phyloP scores from a whole-genome alignment of 2,113 vertebrate genomes.

The Pseudolaguvia tuberculata region DNA sequence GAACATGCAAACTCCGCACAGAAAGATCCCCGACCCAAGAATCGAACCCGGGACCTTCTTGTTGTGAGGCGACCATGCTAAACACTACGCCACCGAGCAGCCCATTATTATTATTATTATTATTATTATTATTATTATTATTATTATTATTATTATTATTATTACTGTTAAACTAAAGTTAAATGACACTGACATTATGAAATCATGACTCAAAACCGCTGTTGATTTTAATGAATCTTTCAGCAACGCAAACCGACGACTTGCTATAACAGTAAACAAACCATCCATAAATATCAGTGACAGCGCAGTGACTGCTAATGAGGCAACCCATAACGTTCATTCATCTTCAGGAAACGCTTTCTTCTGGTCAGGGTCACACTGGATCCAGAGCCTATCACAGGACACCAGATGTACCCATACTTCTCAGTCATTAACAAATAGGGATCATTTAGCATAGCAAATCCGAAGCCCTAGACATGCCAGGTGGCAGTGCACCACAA shows the following conservation, averaged over 20 bases:
- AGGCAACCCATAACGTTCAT: constrained; percentile 16
- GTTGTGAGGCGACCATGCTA: no score
- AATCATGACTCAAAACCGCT: not conserved
- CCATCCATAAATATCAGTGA: not conserved
- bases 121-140: not conserved
- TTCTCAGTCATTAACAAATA: constrained; percentile 15
- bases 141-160: not conserved
- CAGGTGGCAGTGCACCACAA: no score
- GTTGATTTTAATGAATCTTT: not conserved
- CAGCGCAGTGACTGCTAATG: constrained; percentile 7
- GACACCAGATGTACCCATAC: not conserved
- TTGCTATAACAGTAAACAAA: constrained; percentile 3
- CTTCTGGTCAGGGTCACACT: not conserved
- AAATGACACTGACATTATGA: not conserved
- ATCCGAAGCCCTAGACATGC: no score
- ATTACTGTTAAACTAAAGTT: not conserved
- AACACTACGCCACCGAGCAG: no score
- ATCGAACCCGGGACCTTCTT: no score
- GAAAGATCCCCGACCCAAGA: no score
- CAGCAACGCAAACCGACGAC: not conserved
- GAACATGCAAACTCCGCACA: no score
- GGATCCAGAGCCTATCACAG: not conserved
- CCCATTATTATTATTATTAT: no score
- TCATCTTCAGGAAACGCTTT: constrained; percentile 14
- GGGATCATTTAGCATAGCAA: not conserved